Percentiles rank a stretch among this genome's conserved stretches.
These are phyloP conservation scores for Oophaga sylvatica DNA, from an alignment of 2,797 vertebrate genomes.

Conservation along the genomic window DNA sequence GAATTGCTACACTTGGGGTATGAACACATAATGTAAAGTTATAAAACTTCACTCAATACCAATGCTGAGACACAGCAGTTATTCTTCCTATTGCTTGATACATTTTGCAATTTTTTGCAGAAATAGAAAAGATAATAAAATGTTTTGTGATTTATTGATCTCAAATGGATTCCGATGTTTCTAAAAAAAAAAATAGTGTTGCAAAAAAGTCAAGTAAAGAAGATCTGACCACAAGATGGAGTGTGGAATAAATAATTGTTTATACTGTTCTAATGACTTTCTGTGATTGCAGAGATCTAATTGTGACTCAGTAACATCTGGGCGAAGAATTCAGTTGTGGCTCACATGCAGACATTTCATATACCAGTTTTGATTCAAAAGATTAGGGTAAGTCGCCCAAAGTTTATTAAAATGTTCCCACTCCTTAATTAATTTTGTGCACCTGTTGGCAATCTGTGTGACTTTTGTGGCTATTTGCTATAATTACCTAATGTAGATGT, in stretches of 20 bases:
- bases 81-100: neutral
- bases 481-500: no score
- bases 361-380: no score
- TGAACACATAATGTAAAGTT: neutral
- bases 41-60: neutral
- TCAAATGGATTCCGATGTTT: neutral
- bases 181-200: neutral
- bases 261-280: conserved; percentile 21
- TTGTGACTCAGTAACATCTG: conserved; percentile 39
- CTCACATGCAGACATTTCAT: neutral
- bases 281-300: conserved; percentile 18
- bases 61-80: neutral
- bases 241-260: conserved; percentile 2
- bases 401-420: no score
- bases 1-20: neutral
- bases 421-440: no score
- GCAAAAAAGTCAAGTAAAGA: neutral
- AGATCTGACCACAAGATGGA: neutral
- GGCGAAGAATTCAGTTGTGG: neutral
- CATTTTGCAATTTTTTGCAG: neutral
- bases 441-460: no score
- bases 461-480: no score
- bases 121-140: neutral
- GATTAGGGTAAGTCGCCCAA: no score
- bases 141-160: neutral